Percentiles rank a stretch among this genome's conserved stretches.
phyloP scores from a whole-genome alignment of 2,113 vertebrate genomes.

The Spizaetus ornatus region DNA sequence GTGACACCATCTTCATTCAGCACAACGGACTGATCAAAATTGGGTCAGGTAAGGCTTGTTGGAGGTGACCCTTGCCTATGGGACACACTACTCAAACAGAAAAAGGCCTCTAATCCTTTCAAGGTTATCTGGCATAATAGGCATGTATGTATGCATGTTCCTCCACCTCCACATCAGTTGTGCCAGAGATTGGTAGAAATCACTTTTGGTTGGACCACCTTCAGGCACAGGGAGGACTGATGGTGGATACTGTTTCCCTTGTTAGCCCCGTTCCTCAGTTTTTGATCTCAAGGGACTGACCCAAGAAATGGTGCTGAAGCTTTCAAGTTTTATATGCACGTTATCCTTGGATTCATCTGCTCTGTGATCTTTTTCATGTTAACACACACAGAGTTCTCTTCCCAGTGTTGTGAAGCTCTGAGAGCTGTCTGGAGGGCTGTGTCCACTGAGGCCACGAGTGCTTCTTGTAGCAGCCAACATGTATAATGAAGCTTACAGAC shows the following conservation, averaged over 20 bases:
- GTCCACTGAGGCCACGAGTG: neutral
- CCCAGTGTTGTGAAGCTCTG: neutral
- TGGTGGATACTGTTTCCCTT: neutral
- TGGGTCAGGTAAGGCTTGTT: conserved; percentile 85
- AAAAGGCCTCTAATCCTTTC: neutral
- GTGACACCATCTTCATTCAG: conserved; percentile 99
- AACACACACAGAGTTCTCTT: neutral
- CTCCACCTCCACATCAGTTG: neutral
- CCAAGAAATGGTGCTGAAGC: neutral
- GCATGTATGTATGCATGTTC: neutral
- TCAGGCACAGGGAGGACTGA: neutral
- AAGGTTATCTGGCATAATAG: neutral
- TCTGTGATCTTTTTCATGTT: neutral
- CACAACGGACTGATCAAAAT: conserved; percentile 99
- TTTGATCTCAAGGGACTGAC: neutral
- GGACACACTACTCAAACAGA: neutral
- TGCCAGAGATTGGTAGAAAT: neutral
- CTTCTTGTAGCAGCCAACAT: neutral
- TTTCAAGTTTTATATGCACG: neutral
- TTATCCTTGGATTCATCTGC: neutral
- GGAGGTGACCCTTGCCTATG: neutral
- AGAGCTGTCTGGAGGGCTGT: neutral
- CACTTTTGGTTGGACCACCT: neutral
- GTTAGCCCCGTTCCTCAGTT: neutral
- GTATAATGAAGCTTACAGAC: neutral